Percentiles rank a stretch among this genome's conserved stretches.
phyloP scores from a whole-genome alignment of 1,140 invertebrate genomes.

The Bombus superbus region DNA sequence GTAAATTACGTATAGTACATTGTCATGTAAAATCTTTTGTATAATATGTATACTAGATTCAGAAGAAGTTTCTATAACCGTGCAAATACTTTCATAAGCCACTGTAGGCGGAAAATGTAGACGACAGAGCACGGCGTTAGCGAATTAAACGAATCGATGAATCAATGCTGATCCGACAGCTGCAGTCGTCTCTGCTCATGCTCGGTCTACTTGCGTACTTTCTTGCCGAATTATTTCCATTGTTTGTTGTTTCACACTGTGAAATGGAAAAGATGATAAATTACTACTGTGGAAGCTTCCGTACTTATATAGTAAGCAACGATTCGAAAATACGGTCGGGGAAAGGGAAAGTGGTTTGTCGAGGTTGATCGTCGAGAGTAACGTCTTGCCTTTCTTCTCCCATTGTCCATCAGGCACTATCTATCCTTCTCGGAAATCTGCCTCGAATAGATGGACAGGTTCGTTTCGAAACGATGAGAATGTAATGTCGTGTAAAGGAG shows the following conservation, averaged over 20 bases:
- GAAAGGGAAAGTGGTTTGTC: slow-evolving; percentile 62
- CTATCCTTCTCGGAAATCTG: slow-evolving; percentile 14
- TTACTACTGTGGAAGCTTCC: background rate
- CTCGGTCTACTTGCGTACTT: background rate
- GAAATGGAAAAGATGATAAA: slow-evolving; percentile 7
- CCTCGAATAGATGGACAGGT: background rate
- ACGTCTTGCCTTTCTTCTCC: slow-evolving; percentile 30
- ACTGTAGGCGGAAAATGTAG: too few relatives aligned
- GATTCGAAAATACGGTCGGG: slow-evolving; percentile 42
- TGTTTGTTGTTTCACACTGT: background rate
- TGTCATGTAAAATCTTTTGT: background rate
- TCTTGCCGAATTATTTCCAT: background rate
- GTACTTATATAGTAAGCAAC: slow-evolving; percentile 29
- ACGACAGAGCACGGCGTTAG: background rate
- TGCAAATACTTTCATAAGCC: background rate
- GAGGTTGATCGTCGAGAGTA: slow-evolving; percentile 27
- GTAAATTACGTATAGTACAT: background rate
- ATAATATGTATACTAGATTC: too few relatives aligned
- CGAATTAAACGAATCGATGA: background rate
- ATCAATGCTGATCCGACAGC: background rate
- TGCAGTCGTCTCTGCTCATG: background rate
- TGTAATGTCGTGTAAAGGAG: background rate
- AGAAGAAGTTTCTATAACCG: too few relatives aligned
- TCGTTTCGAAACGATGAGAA: background rate
- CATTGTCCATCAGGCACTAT: slow-evolving; percentile 15